These are phyloP conservation scores for Thyatira batis DNA, from an alignment of 2,888 invertebrate species.

Conservation along the genomic window DNA sequence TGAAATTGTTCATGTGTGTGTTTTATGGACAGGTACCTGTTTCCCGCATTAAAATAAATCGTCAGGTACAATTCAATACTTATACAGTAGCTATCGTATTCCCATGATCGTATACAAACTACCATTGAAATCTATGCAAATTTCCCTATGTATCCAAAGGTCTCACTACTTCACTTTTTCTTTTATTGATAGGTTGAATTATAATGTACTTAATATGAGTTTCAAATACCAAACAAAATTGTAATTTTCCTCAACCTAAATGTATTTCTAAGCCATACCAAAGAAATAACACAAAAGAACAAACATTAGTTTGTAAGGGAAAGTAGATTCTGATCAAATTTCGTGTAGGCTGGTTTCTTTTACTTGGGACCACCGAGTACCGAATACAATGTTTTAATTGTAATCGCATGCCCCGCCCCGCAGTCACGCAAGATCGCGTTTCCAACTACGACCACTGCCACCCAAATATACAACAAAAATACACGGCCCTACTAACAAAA, in stretches of 20 bases:
- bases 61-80: too few relatives aligned
- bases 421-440: slow-evolving; percentile 80
- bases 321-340: slow-evolving; percentile 42
- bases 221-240: too few relatives aligned
- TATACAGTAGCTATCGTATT: too few relatives aligned
- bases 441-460: slow-evolving; percentile 31
- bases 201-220: too few relatives aligned
- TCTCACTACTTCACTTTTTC: too few relatives aligned
- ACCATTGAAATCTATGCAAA: too few relatives aligned
- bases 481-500: slow-evolving; percentile 31
- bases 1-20: neutral
- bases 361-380: slow-evolving; percentile 32
- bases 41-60: too few relatives aligned
- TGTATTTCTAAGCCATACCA: too few relatives aligned
- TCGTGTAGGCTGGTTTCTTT: slow-evolving; percentile 33
- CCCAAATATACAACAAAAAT: slow-evolving; percentile 6
- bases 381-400: slow-evolving; percentile 74
- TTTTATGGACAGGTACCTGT: too few relatives aligned
- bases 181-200: too few relatives aligned
- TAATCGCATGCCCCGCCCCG: slow-evolving; percentile 72
- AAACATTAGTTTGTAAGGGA: slow-evolving; percentile 12
- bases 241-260: neutral
- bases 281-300: neutral
- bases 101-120: too few relatives aligned
- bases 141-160: too few relatives aligned